phyloP scores from a whole-genome alignment of 2,888 invertebrate genomes.

The Platycheirus albimanus region DNA sequence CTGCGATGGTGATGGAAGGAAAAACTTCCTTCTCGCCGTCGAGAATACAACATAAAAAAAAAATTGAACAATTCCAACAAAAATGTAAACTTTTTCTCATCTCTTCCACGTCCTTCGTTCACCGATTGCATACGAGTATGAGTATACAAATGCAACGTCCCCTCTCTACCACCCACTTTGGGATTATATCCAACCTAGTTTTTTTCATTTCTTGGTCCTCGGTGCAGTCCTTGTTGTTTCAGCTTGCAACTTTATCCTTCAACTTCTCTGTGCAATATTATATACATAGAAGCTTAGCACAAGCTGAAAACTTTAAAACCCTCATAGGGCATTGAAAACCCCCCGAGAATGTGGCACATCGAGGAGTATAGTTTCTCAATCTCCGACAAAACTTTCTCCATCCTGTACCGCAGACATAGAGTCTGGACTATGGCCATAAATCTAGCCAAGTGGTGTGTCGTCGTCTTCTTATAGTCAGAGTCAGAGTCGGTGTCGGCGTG shows the following conservation, averaged over 20 bases:
- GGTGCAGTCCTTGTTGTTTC: slow-evolving; percentile 67
- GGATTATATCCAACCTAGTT: slow-evolving; percentile 67
- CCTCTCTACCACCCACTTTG: slow-evolving; percentile 17
- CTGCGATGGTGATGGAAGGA: slow-evolving; percentile 37
- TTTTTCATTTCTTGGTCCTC: slow-evolving; percentile 53
- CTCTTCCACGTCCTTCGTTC: slow-evolving; percentile 14
- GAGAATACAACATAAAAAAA: slow-evolving; percentile 28
- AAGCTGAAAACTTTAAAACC: slow-evolving; percentile 63
- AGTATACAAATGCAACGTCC: slow-evolving; percentile 56
- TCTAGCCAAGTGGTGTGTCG: slow-evolving; percentile 75
- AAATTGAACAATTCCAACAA: slow-evolving; percentile 54
- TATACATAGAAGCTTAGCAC: slow-evolving; percentile 48
- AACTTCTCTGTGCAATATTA: slow-evolving; percentile 32
- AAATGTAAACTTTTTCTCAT: slow-evolving; percentile 68
- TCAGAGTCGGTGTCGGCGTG: slow-evolving; percentile 19
- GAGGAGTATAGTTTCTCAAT: slow-evolving; percentile 74
- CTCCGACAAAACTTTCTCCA: slow-evolving; percentile 73
- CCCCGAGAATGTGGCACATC: slow-evolving; percentile 52
- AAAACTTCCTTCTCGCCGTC: slow-evolving; percentile 64
- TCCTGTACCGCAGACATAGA: slow-evolving; percentile 76
- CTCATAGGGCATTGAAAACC: slow-evolving; percentile 31
- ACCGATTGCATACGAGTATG: no score
- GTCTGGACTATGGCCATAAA: slow-evolving; percentile 76
- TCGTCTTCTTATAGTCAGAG: slow-evolving; percentile 37
- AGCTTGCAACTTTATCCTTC: slow-evolving; percentile 70